Evolutionary conservation across 2,113 vertebrate species (phyloP), one percentile per base, ranked within the genome.

Genomic region (Manacus vitellinus): DNA sequence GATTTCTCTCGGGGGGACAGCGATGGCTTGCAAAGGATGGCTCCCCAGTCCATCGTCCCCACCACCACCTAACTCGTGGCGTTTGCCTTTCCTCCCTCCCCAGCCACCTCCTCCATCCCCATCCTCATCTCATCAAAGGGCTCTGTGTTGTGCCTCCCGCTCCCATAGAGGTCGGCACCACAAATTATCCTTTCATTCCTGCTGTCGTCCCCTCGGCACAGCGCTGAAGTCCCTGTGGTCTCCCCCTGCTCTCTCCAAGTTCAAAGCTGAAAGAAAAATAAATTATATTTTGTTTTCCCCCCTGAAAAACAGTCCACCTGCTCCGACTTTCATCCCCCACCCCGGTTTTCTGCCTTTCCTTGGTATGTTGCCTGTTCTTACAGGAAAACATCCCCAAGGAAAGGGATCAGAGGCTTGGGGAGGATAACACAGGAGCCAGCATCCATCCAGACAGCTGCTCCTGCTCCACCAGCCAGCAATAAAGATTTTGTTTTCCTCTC

Each of bases 101-200:
- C 58, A 95, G 35, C 14, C 96, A 92, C 75, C 92, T 97, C 93
- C 61, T 43, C 39, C 88, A 72, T 52, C 52, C 43, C 52, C 21
- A 25, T 72, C 41, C 67, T 31, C 8, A 0, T 44, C 56, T 67
- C n/a, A 61, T 98, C 96, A 98, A 98, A 98, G 97, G 90, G 49
- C 78, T 94, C 96, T 95, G 96, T 97, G 97, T 97, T 97, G 85
- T 35, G 67, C 66, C 78, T 96, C 80, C 49, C 0, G 0, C 81
- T 90, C 85, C 79, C 81, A 52, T 73, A 17, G 76, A 96, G 75
- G 75, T 67, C 37, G 28, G 43, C 25, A 10, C 85, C 25, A 97
- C 97, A 98, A 97, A 96, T 97, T 97, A 86, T 83, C 94, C 95
- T 97, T 98, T 98, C 97, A 96, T 93, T 79, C 51, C 31, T 47